These are phyloP conservation scores for Trisateles emortualis DNA, from an alignment of 2,888 invertebrate species.

Conservation along the genomic window DNA sequence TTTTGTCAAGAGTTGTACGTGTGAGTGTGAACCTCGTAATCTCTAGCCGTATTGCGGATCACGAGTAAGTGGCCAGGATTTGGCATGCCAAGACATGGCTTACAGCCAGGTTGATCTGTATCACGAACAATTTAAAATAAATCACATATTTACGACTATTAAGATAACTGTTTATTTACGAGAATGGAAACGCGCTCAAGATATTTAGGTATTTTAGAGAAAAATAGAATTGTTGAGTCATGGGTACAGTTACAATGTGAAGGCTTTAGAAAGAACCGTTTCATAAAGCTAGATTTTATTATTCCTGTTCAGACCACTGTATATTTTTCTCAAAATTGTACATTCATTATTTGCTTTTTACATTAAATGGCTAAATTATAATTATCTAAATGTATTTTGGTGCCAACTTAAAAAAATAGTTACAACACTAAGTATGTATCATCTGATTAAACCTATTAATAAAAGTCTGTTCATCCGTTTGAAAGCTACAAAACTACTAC, in stretches of 20 bases:
- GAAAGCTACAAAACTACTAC: no score
- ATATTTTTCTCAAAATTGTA: no score
- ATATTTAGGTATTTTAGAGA: neutral
- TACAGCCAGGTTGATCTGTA: slow-evolving; percentile 44
- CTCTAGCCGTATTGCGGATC: slow-evolving; percentile 1
- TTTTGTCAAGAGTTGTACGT: neutral
- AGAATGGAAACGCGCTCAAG: neutral
- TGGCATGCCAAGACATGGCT: slow-evolving; percentile 36
- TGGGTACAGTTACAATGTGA: neutral
- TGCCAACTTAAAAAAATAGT: no score
- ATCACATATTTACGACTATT: slow-evolving; percentile 47
- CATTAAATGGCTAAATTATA: no score
- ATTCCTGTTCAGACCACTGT: no score
- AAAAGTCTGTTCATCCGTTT: no score
- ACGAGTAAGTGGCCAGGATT: slow-evolving; percentile 16
- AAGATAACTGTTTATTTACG: slow-evolving; percentile 44
- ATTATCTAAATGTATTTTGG: no score
- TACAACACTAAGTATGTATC: no score
- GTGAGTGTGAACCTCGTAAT: neutral
- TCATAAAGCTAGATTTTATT: neutral
- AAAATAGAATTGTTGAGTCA: neutral
- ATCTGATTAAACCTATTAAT: no score
- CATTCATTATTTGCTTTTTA: no score
- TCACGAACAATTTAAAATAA: slow-evolving; percentile 46
- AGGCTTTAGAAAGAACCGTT: neutral